phyloP scores from a whole-genome alignment of 2,797 vertebrate species.

The Orientallactaga sibirica region DNA sequence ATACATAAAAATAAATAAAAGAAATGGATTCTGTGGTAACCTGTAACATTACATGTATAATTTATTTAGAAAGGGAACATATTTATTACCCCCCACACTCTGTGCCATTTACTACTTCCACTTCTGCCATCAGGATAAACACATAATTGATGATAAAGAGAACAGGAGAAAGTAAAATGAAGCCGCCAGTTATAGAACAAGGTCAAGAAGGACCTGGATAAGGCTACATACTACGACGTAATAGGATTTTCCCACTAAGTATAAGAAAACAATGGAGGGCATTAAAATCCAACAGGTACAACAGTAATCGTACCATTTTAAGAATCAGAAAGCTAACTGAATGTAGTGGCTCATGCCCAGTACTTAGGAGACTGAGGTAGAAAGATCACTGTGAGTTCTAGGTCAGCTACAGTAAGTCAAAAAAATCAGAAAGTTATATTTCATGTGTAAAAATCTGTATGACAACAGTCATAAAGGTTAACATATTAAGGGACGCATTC shows the following conservation, averaged over 20 bases:
- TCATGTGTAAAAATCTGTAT: not conserved
- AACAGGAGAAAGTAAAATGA: not conserved
- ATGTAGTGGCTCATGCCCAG: too few relatives aligned
- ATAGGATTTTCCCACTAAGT: conserved; percentile 13
- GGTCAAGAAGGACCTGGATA: not conserved
- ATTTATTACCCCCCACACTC: not conserved
- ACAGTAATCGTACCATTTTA: not conserved
- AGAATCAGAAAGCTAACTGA: not conserved
- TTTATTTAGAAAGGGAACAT: not conserved
- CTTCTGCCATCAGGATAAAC: not conserved
- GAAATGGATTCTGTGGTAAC: not conserved
- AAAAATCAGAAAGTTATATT: not conserved
- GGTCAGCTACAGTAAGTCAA: too few relatives aligned
- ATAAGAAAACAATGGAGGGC: not conserved
- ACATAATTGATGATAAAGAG: not conserved
- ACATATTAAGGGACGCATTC: not conserved
- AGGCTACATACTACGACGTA: not conserved
- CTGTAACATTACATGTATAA: not conserved
- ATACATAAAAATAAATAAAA: conserved; percentile 25
- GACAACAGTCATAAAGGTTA: not conserved
- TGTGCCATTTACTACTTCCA: not conserved
- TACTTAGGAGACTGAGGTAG: too few relatives aligned
- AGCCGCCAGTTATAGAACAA: not conserved
- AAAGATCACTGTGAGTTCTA: too few relatives aligned
- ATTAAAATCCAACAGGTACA: not conserved